Conservation (phyloP, 2,797 vertebrate species). For the Phyllotis vaccarum region DNA sequence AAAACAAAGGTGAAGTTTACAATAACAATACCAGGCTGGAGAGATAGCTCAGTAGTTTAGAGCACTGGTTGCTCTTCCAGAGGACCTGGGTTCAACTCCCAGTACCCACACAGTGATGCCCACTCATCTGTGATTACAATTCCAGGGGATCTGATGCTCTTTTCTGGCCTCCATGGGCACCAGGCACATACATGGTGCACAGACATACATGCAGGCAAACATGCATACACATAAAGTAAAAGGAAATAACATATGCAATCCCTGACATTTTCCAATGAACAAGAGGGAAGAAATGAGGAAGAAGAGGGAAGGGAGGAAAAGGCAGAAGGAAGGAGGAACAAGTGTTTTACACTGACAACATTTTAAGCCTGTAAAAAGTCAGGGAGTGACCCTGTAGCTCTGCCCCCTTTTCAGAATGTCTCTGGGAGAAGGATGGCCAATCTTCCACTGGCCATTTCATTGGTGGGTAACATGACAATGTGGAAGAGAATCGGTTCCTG, state of each 20-base stretch:
- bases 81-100: neutral
- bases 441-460: neutral
- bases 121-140: neutral
- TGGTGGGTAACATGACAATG: neutral
- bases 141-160: neutral
- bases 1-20: neutral
- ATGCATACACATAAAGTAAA: neutral
- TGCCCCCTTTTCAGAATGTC: neutral
- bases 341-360: neutral
- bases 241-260: neutral
- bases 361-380: neutral
- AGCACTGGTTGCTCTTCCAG: neutral
- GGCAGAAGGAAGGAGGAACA: neutral
- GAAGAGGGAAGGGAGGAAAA: neutral
- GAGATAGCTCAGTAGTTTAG: neutral
- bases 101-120: neutral
- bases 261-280: neutral
- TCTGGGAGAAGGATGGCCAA: too few relatives aligned
- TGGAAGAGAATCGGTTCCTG: neutral
- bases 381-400: neutral
- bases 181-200: neutral
- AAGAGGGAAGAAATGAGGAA: neutral
- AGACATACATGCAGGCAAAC: neutral
- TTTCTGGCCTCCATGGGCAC: too few relatives aligned
- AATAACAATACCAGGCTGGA: neutral